phyloP scores from a whole-genome alignment of 1,140 invertebrate species.

The Ips typographus region DNA sequence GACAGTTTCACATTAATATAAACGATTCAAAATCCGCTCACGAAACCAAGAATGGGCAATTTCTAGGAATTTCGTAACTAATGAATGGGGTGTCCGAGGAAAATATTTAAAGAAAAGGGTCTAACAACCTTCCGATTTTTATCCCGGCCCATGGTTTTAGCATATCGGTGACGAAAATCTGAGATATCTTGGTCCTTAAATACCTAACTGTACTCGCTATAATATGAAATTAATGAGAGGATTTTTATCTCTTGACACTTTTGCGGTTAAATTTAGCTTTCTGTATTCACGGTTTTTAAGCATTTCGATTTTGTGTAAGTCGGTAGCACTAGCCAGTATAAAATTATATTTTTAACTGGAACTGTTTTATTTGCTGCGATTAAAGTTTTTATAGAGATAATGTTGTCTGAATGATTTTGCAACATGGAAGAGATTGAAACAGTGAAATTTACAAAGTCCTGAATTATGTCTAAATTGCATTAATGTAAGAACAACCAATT shows the following conservation, averaged over 20 bases:
- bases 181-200: slow-evolving; percentile 19
- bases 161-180: slow-evolving; percentile 18
- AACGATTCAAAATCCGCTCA: neutral
- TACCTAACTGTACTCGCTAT: slow-evolving; percentile 27
- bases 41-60: slow-evolving; percentile 6
- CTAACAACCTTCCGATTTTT: slow-evolving; percentile 22
- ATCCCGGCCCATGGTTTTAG: slow-evolving; percentile 10
- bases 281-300: slow-evolving; percentile 7
- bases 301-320: slow-evolving; percentile 7
- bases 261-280: slow-evolving; percentile 8
- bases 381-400: too few species aligned
- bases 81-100: slow-evolving; percentile 10
- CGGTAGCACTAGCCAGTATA: slow-evolving; percentile 3
- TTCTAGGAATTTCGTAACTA: slow-evolving; percentile 18
- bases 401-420: too few species aligned
- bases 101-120: slow-evolving; percentile 25
- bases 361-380: too few species aligned
- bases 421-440: too few species aligned
- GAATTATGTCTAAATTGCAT: too few species aligned
- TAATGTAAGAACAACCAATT: too few species aligned
- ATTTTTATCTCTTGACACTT: slow-evolving; percentile 20
- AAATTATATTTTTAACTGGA: neutral
- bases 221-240: slow-evolving; percentile 24
- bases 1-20: too few species aligned
- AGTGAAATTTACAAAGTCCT: too few species aligned